Evolutionary conservation across 2,888 invertebrate genomes (phyloP).

Genomic region (Ichneumoninae sp.): DNA sequence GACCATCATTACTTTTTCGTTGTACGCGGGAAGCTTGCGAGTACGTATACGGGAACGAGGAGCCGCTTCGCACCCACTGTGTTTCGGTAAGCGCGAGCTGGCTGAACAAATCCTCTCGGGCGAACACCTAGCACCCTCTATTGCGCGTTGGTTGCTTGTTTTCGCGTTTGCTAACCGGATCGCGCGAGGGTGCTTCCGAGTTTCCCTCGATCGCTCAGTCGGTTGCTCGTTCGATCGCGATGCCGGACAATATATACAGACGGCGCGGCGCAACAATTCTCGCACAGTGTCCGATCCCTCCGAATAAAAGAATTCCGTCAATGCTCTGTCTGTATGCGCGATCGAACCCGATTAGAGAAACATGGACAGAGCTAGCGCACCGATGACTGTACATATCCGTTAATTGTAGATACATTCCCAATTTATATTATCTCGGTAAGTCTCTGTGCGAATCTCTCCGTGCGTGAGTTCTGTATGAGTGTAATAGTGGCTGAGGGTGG

Average conservation of each 20-base stretch:
- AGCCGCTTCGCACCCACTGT: slow-evolving; percentile 27
- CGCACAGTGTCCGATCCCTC: neutral
- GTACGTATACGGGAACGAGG: slow-evolving; percentile 33
- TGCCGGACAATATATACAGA: slow-evolving; percentile 1
- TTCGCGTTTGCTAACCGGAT: slow-evolving; percentile 57
- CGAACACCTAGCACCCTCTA: slow-evolving; percentile 47
- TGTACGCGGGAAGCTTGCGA: slow-evolving; percentile 31
- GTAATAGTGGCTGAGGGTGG: too few species aligned
- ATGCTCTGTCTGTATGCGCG: neutral
- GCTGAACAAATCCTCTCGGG: slow-evolving; percentile 58
- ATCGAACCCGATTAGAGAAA: neutral
- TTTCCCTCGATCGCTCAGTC: slow-evolving; percentile 33
- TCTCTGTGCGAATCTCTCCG: too few species aligned
- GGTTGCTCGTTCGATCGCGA: slow-evolving; percentile 25
- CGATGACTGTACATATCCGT: neutral
- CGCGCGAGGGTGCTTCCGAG: slow-evolving; percentile 21
- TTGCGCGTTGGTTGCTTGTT: slow-evolving; percentile 42
- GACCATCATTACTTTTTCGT: slow-evolving; percentile 54
- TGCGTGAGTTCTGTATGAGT: too few species aligned
- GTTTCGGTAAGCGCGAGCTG: slow-evolving; percentile 53
- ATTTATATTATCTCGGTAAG: neutral
- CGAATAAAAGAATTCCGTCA: slow-evolving; percentile 1
- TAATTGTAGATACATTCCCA: neutral
- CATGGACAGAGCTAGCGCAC: neutral
- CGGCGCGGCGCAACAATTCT: slow-evolving; percentile 16